phyloP scores from a whole-genome alignment of 2,888 invertebrate species.

The Drosophila meridiana region DNA sequence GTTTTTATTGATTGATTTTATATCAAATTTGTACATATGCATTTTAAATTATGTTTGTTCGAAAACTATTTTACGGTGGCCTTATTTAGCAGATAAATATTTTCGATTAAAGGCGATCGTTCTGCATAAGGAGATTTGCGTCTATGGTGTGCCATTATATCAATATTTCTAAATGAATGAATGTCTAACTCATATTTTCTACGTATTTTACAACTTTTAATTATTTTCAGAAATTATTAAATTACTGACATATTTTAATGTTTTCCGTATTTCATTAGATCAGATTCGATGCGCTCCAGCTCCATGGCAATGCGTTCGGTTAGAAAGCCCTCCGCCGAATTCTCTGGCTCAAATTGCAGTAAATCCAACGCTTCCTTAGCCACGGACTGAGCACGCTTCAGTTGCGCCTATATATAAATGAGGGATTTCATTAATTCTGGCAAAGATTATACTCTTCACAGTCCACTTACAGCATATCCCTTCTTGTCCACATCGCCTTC shows the following conservation, averaged over 20 bases:
- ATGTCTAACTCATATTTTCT: background rate
- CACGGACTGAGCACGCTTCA: constrained; percentile 87
- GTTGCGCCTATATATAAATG: constrained; percentile 46
- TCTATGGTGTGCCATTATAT: background rate
- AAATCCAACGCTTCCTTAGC: constrained; percentile 87
- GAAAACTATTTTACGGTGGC: background rate
- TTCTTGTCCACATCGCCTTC: constrained; percentile 87
- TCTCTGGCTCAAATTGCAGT: constrained; percentile 89
- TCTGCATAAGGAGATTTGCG: background rate
- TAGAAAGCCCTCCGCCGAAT: constrained; percentile 90
- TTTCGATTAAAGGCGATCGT: background rate
- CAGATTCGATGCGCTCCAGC: constrained; percentile 76
- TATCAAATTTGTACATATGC: background rate
- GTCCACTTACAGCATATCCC: constrained; percentile 85
- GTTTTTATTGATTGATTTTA: background rate
- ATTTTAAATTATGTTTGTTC: background rate
- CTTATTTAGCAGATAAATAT: too few species aligned
- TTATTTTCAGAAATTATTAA: background rate
- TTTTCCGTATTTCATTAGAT: constrained; percentile 66
- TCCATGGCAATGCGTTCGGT: constrained; percentile 78
- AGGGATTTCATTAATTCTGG: background rate
- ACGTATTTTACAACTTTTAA: too few species aligned
- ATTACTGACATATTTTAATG: constrained; percentile 6
- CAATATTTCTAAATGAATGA: background rate
- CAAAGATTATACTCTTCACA: background rate